phyloP scores from a whole-genome alignment of 2,888 invertebrate genomes.

The Thumatha senex region DNA sequence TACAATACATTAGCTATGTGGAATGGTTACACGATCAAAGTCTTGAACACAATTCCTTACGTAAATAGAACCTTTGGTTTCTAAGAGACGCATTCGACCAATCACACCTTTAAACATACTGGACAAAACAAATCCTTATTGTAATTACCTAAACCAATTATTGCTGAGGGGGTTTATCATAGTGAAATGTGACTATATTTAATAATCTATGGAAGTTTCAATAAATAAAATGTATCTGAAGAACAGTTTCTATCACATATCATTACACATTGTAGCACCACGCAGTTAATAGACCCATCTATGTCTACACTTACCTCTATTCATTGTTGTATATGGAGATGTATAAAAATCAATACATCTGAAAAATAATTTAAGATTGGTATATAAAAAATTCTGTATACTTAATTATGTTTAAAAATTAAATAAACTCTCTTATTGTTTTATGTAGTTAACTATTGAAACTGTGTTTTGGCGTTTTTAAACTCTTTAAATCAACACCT shows the following conservation, averaged over 20 bases:
- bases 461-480: conserved; percentile 76
- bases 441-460: conserved; percentile 75
- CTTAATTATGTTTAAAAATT: conserved; percentile 76
- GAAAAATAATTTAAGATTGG: conserved; percentile 80
- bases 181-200: conserved; percentile 68
- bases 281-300: conserved; percentile 82
- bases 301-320: conserved; percentile 78
- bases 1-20: conserved; percentile 40
- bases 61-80: conserved; percentile 63
- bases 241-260: conserved; percentile 82
- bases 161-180: conserved; percentile 67
- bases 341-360: conserved; percentile 83
- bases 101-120: conserved; percentile 53
- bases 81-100: conserved; percentile 63
- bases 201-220: conserved; percentile 77
- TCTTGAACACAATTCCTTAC: conserved; percentile 48
- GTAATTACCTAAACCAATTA: conserved; percentile 68
- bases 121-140: conserved; percentile 62
- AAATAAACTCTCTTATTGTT: conserved; percentile 81
- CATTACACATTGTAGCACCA: conserved; percentile 82
- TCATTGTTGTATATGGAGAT: conserved; percentile 80
- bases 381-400: conserved; percentile 81
- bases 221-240: conserved; percentile 83
- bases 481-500: conserved; percentile 67
- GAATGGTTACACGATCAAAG: conserved; percentile 50